Evolutionary conservation across 2,113 vertebrate species (phyloP).

Genomic region (Orcinus orca): DNA sequence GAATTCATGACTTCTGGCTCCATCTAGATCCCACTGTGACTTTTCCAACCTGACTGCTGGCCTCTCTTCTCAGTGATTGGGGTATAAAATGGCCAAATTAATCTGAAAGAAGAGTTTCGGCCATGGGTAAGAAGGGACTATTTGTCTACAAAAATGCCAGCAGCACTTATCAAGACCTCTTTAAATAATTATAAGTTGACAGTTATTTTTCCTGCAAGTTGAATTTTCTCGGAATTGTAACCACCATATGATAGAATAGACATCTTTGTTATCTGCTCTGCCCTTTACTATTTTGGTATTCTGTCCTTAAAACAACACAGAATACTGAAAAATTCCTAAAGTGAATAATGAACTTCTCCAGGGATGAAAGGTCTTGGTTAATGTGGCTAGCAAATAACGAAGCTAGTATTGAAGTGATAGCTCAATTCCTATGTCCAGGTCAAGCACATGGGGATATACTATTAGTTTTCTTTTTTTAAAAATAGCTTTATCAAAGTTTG

Average conservation of each 20-base stretch:
- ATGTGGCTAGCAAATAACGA: conserved; percentile 22
- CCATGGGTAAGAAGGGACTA: not conserved
- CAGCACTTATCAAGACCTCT: not conserved
- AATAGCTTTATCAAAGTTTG: not conserved
- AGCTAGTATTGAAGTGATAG: not conserved
- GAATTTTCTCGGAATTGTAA: conserved; percentile 52
- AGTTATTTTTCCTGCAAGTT: conserved; percentile 14
- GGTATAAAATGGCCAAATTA: not conserved
- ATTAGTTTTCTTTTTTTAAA: not conserved
- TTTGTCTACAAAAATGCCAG: conserved; percentile 34
- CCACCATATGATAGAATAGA: not conserved
- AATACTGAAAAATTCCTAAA: not conserved
- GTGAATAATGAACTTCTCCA: conserved; percentile 17
- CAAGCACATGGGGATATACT: not conserved
- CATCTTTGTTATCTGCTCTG: conserved; percentile 31
- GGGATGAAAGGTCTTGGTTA: conserved; percentile 28
- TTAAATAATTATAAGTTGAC: not conserved
- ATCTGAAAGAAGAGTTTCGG: not conserved
- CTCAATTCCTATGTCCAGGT: not conserved
- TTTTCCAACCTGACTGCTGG: not conserved
- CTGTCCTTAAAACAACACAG: conserved; percentile 46
- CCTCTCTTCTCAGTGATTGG: not conserved
- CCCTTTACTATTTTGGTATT: conserved; percentile 35
- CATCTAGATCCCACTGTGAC: not conserved
- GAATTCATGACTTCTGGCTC: not conserved